phyloP scores from a whole-genome alignment of 2,797 vertebrate species.

The Vireo griseus region DNA sequence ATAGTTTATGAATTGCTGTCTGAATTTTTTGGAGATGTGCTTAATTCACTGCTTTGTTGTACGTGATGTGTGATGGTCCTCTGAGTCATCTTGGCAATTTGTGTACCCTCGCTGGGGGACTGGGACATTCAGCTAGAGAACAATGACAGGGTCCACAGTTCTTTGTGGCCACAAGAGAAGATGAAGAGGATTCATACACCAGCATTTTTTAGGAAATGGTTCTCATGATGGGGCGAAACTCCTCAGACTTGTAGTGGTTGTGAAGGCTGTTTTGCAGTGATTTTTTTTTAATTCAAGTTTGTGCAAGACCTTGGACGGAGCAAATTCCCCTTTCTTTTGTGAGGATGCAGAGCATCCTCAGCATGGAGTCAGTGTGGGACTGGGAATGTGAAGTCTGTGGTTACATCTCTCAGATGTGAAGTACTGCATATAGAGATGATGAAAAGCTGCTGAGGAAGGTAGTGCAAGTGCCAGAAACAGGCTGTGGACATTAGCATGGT shows the following conservation, averaged over 20 bases:
- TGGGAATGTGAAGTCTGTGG: background rate
- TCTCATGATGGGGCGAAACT: rapidly evolving
- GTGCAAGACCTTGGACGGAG: background rate
- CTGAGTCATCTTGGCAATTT: background rate
- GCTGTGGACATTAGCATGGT: rapidly evolving
- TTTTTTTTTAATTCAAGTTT: background rate
- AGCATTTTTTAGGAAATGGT: background rate
- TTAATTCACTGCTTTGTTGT: background rate
- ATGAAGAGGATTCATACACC: background rate
- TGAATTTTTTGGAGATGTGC: background rate
- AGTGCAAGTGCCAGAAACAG: background rate
- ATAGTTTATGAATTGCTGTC: slow-evolving; percentile 12
- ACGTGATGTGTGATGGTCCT: background rate
- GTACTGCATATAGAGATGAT: rapidly evolving
- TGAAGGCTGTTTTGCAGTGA: background rate
- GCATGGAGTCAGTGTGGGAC: too few species aligned
- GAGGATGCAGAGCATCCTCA: background rate
- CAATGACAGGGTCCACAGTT: background rate
- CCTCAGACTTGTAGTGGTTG: background rate
- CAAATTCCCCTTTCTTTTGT: background rate
- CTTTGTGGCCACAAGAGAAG: background rate
- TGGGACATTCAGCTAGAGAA: background rate
- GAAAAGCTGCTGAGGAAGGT: background rate
- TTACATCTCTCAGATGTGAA: background rate
- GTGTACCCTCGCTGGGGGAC: background rate